A percentile compares a stretch with the other conserved stretches of the same genome.
These are phyloP conservation scores for Pelobates fuscus DNA, from an alignment of 2,113 vertebrate species.

Conservation along the genomic window DNA sequence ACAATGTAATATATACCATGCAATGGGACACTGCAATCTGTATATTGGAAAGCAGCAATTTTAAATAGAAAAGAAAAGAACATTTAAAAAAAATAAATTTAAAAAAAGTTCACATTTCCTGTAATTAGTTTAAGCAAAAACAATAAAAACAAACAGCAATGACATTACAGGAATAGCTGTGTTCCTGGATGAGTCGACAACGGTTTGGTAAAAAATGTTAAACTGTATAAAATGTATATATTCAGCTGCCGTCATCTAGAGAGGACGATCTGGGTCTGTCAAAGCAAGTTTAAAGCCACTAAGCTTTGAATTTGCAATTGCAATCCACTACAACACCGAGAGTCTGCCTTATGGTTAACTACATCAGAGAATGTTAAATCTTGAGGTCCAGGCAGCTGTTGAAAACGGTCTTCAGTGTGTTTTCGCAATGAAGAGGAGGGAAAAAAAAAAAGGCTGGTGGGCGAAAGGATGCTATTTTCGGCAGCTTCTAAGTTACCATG, in stretches of 20 bases:
- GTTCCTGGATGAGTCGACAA: too few species aligned
- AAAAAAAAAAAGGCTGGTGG: conserved; percentile 20
- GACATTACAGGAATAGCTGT: too few species aligned
- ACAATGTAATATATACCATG: too few species aligned
- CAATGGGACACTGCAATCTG: too few species aligned
- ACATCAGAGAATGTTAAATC: conserved; percentile 24
- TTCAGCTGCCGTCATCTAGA: neutral
- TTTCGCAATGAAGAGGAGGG: conserved; percentile 5
- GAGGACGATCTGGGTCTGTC: neutral
- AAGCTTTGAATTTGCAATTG: neutral
- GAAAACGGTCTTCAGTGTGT: conserved; percentile 8
- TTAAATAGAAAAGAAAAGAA: too few species aligned
- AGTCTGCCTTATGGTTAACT: neutral
- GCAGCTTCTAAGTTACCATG: conserved; percentile 11
- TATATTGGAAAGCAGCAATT: too few species aligned
- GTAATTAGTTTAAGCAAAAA: too few species aligned
- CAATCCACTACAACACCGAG: neutral
- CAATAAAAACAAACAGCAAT: too few species aligned
- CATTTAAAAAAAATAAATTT: too few species aligned
- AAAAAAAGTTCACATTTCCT: too few species aligned
- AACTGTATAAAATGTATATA: neutral
- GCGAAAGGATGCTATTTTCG: conserved; percentile 30
- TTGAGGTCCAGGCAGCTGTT: conserved; percentile 33
- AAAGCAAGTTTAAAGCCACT: neutral
- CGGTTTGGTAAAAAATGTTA: too few species aligned